phyloP scores from a whole-genome alignment of 1,140 invertebrate species.

The Plectus sambesii region DNA sequence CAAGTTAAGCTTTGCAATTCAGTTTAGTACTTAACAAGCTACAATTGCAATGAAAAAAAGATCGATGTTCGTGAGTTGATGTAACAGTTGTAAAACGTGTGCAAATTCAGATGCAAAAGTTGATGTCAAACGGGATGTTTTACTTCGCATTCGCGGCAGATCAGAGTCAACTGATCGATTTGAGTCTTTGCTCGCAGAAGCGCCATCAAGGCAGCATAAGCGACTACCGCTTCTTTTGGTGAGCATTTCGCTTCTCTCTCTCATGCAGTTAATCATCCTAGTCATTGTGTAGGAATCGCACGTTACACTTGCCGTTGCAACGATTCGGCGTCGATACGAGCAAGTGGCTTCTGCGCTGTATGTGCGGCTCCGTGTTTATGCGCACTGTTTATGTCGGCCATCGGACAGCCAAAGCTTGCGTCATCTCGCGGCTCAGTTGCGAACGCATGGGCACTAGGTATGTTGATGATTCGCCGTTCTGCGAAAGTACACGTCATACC shows the following conservation, averaged over 20 bases:
- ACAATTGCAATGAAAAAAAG: not conserved
- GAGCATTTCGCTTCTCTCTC: not conserved
- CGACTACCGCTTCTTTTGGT: conserved; percentile 36
- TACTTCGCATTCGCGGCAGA: conserved; percentile 36
- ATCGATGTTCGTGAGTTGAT: conserved; percentile 2
- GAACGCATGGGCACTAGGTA: conserved; percentile 88
- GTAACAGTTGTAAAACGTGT: not conserved
- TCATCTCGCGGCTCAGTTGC: conserved; percentile 87
- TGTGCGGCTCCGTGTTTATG: conserved; percentile 41
- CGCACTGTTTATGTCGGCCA: conserved; percentile 44
- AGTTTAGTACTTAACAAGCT: conserved; percentile 3
- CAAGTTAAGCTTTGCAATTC: conserved; percentile 4
- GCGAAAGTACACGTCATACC: conserved; percentile 44
- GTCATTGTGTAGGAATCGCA: conserved; percentile 36
- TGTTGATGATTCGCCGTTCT: too few relatives aligned
- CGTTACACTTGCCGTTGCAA: conserved; percentile 38
- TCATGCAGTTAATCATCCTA: not conserved
- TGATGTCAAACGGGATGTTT: conserved; percentile 43
- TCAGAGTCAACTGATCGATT: conserved; percentile 26
- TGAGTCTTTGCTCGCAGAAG: conserved; percentile 36
- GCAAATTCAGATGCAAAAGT: conserved; percentile 35
- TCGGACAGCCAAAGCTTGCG: conserved; percentile 63
- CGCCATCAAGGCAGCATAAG: conserved; percentile 9
- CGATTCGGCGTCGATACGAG: conserved; percentile 30
- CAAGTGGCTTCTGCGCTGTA: conserved; percentile 38